Evolutionary conservation across 2,113 vertebrate species (phyloP).

Genomic region (Varanus salvator): DNA sequence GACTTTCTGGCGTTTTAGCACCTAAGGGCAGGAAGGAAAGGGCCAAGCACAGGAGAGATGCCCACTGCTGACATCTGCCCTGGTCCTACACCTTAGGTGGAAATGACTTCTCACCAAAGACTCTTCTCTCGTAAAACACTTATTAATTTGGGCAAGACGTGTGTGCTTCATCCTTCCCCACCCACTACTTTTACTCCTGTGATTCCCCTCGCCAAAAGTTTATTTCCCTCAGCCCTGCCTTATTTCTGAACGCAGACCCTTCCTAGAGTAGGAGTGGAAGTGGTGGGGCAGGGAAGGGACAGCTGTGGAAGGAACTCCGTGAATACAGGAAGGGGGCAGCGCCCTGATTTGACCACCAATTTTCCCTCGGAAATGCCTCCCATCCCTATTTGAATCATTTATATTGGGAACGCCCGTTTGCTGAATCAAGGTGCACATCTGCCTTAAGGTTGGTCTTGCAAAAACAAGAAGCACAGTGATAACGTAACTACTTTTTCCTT

Average conservation of each 20-base stretch:
- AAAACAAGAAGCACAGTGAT: background rate
- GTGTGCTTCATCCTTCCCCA: background rate
- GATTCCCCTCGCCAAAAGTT: background rate
- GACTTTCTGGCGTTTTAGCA: no score
- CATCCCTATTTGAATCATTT: background rate
- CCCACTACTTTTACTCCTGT: background rate
- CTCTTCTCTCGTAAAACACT: background rate
- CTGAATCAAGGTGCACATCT: background rate
- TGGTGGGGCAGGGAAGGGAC: no score
- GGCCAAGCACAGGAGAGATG: no score
- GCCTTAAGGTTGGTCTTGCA: background rate
- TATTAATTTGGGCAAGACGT: background rate
- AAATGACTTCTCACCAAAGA: background rate
- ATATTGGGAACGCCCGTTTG: no score
- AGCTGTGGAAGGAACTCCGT: background rate
- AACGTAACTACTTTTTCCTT: conserved; percentile 37
- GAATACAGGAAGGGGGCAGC: background rate
- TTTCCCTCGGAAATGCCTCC: background rate
- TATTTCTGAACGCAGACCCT: background rate
- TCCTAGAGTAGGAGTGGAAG: no score
- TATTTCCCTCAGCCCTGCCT: no score
- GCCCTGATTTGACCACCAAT: background rate
- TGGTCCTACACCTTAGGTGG: background rate
- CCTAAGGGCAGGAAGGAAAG: no score
- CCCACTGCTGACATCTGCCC: no score